Evolutionary conservation across 2,888 invertebrate genomes (phyloP), one percentile per base, ranked within the genome.

Genomic region (Gymnoscelis rufifasciata): DNA sequence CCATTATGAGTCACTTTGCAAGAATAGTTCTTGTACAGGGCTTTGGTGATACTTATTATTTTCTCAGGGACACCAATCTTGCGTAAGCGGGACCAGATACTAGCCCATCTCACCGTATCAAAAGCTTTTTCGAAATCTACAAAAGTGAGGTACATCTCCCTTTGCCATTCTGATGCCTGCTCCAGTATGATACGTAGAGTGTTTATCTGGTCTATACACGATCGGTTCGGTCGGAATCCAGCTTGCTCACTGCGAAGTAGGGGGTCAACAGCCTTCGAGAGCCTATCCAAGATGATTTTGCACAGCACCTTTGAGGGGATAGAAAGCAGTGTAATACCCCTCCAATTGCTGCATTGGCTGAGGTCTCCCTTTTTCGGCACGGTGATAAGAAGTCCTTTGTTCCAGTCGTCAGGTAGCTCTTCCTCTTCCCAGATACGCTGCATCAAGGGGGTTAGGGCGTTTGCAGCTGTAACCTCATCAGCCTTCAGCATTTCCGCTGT

Each of bases 301-400:
- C 28, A 28, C 2, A 28, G 5, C 2, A 28, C 28, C 10, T 28
- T 28, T 2, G 28, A 28, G n/a, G 10, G 28, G 8, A 10, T 28
- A 1, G 10, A 28, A 1, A 28, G 28, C 10, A 10, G 10, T 1
- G 28, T 28, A 10, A 28, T 28, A 8, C 28, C 28, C 10, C 28
- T 28, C 28, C 28, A 10, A 10, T 28, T 28, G n/a, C 8, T 24
- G 30, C 43, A 43, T 7, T 38, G 12, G 13, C 26, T 43, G 6
- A 43, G 27, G 10, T 43, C 38, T 0, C 43, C 43, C 13, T 38
- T 43, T 24, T 37, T 43, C 1, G 28, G 28, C 1, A 28, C 28
- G 1, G 37, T 38, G 1, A 38, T 14, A 6, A 31, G 24, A 2
- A 43, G 24, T 1, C 30, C 30, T 31, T 13, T 38, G 1, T n/a